These are phyloP conservation scores for Salvator merianae DNA, from an alignment of 2,113 vertebrate species.

Conservation along the genomic window DNA sequence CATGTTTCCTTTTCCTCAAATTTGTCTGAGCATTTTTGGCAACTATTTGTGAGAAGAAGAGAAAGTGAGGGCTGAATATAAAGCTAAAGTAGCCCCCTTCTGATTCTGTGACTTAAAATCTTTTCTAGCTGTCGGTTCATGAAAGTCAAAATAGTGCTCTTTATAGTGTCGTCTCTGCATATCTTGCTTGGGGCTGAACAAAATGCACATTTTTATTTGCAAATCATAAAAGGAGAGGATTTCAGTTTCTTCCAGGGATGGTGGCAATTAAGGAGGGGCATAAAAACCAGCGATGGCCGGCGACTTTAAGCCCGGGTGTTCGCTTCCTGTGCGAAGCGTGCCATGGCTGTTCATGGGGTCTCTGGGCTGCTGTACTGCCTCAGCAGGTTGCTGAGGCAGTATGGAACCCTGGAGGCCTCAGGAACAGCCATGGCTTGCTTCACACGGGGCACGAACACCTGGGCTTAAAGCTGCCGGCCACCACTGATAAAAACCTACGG, in stretches of 20 bases:
- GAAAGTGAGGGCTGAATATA: conserved; percentile 7
- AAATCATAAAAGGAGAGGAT: not conserved
- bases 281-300: no score
- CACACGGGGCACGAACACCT: no score
- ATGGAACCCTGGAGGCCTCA: no score
- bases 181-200: not conserved
- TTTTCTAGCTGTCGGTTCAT: not conserved
- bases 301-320: no score
- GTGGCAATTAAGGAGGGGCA: not conserved
- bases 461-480: no score
- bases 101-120: not conserved
- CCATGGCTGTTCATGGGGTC: no score
- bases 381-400: no score
- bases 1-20: conserved; percentile 49
- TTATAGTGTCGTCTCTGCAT: not conserved
- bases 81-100: conserved; percentile 10
- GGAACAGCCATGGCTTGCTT: no score
- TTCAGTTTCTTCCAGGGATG: not conserved
- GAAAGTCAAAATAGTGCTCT: not conserved
- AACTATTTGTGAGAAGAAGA: conserved; percentile 30
- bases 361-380: no score
- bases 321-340: no score
- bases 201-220: no score
- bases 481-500: not conserved
- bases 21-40: conserved; percentile 62